Conservation (phyloP, 2,113 vertebrate species). For the Colinus virginianus region DNA sequence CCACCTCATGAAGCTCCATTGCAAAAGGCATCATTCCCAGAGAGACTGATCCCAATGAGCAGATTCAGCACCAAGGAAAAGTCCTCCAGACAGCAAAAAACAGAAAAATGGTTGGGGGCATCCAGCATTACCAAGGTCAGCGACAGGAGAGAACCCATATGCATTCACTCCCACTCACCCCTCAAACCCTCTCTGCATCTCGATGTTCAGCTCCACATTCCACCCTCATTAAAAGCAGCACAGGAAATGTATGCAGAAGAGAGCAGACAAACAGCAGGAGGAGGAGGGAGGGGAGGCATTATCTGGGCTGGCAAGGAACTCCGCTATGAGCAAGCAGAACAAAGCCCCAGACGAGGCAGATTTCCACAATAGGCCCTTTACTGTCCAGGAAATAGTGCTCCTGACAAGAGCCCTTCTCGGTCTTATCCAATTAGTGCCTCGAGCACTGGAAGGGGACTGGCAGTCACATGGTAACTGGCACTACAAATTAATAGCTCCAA, state of each 20-base stretch:
- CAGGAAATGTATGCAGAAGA: neutral
- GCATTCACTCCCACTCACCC: neutral
- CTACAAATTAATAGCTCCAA: constrained; percentile 13
- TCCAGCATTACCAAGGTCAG: neutral
- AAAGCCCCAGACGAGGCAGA: neutral
- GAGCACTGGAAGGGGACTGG: neutral
- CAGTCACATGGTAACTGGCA: neutral
- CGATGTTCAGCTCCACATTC: neutral
- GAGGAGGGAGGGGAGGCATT: neutral
- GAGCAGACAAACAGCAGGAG: neutral
- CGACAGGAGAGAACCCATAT: neutral
- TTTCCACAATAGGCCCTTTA: neutral
- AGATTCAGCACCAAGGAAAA: accelerated
- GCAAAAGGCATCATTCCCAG: accelerated
- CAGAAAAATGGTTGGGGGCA: too few species aligned
- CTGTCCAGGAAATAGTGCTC: constrained; percentile 32
- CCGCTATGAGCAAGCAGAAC: constrained; percentile 21
- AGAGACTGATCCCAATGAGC: accelerated
- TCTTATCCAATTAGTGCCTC: constrained; percentile 19
- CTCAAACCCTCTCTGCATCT: neutral
- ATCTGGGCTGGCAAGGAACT: constrained; percentile 1
- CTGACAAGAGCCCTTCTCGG: neutral
- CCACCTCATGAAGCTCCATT: accelerated
- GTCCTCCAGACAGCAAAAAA: neutral
- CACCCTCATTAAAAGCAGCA: neutral